These are phyloP conservation scores for Oceanodroma tethys DNA, from an alignment of 2,113 vertebrate species.

Conservation along the genomic window DNA sequence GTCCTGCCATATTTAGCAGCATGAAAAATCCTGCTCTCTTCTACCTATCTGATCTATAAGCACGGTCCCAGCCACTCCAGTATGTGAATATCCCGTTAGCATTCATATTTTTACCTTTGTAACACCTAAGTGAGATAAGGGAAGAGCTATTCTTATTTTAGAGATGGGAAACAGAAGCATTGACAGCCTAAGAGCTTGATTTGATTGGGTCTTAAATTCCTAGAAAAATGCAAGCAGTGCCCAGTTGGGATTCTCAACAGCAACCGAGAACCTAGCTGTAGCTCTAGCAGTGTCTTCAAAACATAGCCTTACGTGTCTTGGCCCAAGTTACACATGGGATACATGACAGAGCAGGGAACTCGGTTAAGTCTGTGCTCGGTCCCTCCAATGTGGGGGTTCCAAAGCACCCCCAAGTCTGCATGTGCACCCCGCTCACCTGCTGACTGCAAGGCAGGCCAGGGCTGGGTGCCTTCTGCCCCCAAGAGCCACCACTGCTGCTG, in stretches of 20 bases:
- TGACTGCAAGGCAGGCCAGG: not conserved
- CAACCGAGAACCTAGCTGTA: not conserved
- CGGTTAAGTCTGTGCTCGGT: not conserved
- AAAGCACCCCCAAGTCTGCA: not conserved
- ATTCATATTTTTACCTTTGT: not conserved
- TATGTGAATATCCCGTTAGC: not conserved
- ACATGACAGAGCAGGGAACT: not conserved
- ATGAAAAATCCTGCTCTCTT: not conserved
- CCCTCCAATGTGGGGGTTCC: not conserved
- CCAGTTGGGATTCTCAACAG: not conserved
- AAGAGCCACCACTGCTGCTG: not conserved
- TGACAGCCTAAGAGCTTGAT: not conserved
- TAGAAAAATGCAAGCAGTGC: not conserved
- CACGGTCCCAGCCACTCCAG: not conserved
- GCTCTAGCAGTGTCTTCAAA: not conserved
- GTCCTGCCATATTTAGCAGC: not conserved
- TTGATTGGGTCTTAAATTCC: not conserved
- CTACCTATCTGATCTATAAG: not conserved
- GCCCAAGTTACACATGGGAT: not conserved
- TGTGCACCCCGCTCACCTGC: not conserved
- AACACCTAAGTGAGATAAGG: not conserved
- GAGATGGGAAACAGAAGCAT: not conserved
- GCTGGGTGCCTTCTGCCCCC: not conserved
- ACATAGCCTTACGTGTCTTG: fast-evolving
- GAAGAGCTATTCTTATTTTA: not conserved